These are phyloP conservation scores for Anhinga anhinga DNA, from an alignment of 2,113 vertebrate genomes.

Conservation along the genomic window DNA sequence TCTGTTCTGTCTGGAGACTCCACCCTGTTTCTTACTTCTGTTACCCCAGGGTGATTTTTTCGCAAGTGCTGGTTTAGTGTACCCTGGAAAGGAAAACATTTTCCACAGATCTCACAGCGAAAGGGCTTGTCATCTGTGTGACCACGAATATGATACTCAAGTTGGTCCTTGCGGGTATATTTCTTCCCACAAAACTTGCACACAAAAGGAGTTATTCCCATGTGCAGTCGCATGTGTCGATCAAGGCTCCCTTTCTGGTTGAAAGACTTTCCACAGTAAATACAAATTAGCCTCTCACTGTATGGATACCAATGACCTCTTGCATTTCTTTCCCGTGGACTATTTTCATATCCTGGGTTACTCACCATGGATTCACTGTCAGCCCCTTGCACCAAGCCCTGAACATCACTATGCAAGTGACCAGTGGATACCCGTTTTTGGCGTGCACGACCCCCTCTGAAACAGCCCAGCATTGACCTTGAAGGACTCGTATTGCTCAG, in stretches of 20 bases:
- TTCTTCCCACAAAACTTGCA: slow-evolving; percentile 99
- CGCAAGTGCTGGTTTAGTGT: slow-evolving; percentile 98
- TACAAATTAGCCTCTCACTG: slow-evolving; percentile 93
- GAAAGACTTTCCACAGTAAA: slow-evolving; percentile 99
- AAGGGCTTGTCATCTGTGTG: slow-evolving; percentile 99
- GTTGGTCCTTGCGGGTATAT: slow-evolving; percentile 97
- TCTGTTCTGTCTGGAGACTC: slow-evolving; percentile 91
- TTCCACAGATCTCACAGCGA: slow-evolving; percentile 97
- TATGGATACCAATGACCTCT: slow-evolving; percentile 94
- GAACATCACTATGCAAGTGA: slow-evolving; percentile 74
- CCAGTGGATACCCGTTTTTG: slow-evolving; percentile 80
- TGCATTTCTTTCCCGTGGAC: slow-evolving; percentile 85
- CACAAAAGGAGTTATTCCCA: slow-evolving; percentile 98
- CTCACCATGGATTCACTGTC: slow-evolving; percentile 71
- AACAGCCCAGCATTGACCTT: slow-evolving; percentile 91
- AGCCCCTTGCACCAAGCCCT: slow-evolving; percentile 70
- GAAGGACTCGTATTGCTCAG: slow-evolving; percentile 91
- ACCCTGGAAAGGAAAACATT: slow-evolving; percentile 99
- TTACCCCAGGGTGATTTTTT: slow-evolving; percentile 93
- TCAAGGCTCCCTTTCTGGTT: slow-evolving; percentile 99
- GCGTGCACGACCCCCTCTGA: slow-evolving; percentile 87
- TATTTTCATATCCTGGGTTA: slow-evolving; percentile 82
- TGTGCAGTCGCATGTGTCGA: slow-evolving; percentile 97
- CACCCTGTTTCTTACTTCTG: slow-evolving; percentile 81
- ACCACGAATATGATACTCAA: slow-evolving; percentile 98